Conservation (phyloP, 2,113 vertebrate species). For the Leptobrachium ailaonicum region DNA sequence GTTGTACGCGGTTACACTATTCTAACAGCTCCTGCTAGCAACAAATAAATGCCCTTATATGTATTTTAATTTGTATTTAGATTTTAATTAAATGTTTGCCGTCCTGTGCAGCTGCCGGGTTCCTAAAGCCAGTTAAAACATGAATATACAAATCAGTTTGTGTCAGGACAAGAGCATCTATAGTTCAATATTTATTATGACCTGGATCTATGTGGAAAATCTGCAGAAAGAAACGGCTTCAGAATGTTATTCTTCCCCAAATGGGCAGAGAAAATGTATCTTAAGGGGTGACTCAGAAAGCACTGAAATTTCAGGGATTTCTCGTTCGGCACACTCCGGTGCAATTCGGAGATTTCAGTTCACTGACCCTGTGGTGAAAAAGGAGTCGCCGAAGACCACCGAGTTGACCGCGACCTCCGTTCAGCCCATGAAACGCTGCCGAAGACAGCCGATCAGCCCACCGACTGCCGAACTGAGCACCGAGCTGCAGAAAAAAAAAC, state of each 20-base stretch:
- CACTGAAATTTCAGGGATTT: too few relatives aligned
- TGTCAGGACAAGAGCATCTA: conserved; percentile 21
- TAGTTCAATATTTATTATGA: conserved; percentile 30
- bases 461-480: too few relatives aligned
- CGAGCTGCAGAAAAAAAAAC: too few relatives aligned
- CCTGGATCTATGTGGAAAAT: conserved; percentile 1
- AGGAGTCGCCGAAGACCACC: too few relatives aligned
- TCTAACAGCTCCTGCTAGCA: neutral
- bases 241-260: conserved; percentile 29
- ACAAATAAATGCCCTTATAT: neutral
- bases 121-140: conserved; percentile 5
- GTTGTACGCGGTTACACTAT: neutral
- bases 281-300: neutral
- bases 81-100: neutral
- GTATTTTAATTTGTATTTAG: neutral
- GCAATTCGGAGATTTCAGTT: too few relatives aligned
- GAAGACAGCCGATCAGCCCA: too few relatives aligned
- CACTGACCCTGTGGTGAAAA: too few relatives aligned
- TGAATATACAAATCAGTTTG: conserved; percentile 37
- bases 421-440: too few relatives aligned
- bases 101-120: neutral
- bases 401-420: too few relatives aligned
- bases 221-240: conserved; percentile 18
- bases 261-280: conserved; percentile 21
- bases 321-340: too few relatives aligned